Conservation (phyloP, 2,113 vertebrate genomes). For the Oreochromis spilurus region DNA sequence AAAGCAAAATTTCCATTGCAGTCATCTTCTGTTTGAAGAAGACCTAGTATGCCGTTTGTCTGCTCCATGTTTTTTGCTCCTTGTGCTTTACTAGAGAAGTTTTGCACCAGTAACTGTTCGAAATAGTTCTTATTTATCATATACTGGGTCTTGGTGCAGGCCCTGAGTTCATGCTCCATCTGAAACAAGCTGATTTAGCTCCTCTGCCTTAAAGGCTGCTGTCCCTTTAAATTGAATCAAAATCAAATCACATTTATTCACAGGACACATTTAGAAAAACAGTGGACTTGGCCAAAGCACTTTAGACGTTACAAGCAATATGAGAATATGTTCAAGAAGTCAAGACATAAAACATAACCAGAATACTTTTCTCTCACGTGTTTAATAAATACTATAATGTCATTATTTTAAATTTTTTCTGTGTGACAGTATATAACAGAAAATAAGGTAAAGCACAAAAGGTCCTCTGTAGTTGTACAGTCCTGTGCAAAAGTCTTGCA, state of each 20-base stretch:
- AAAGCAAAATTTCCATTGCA: neutral
- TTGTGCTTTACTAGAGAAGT: neutral
- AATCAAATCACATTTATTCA: neutral
- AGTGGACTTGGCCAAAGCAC: neutral
- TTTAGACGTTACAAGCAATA: neutral
- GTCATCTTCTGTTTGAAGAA: constrained; percentile 5
- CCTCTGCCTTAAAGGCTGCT: neutral
- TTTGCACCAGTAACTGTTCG: neutral
- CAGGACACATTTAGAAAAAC: neutral
- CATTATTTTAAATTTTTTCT: neutral
- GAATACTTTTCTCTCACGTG: neutral
- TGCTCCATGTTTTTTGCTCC: neutral
- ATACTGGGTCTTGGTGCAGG: neutral
- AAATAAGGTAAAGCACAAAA: neutral
- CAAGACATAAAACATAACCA: neutral
- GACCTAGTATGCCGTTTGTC: neutral
- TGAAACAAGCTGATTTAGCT: neutral
- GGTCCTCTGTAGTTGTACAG: neutral
- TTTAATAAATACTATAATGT: neutral
- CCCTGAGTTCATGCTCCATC: neutral
- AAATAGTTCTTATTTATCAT: neutral
- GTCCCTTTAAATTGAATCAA: neutral
- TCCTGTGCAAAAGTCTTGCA: neutral
- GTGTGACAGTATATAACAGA: neutral
- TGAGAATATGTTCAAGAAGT: neutral